phyloP scores from a whole-genome alignment of 23 tunicate species.

The Halocynthia aurantium region DNA sequence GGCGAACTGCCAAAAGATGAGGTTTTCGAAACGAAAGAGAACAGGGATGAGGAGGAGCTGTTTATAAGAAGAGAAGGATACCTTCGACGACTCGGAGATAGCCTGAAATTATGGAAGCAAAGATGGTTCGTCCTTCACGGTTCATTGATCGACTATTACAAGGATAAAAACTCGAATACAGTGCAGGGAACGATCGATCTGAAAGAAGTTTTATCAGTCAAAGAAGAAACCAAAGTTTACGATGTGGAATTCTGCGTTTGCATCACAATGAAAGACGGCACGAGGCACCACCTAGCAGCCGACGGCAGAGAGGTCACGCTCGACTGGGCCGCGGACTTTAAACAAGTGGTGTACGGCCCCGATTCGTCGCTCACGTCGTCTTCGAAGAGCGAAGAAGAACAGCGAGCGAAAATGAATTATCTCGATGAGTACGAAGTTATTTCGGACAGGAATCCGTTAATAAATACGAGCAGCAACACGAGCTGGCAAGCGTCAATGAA shows the following conservation, averaged over 20 bases:
- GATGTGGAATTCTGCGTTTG: slow-evolving; percentile 2
- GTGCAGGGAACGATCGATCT: slow-evolving; percentile 33
- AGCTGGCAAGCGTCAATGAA: slow-evolving; percentile 62
- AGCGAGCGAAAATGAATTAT: slow-evolving; percentile 20
- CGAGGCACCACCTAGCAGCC: slow-evolving; percentile 50
- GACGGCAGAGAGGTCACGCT: slow-evolving; percentile 12
- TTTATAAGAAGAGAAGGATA: slow-evolving; percentile 58
- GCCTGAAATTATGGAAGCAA: slow-evolving; percentile 31
- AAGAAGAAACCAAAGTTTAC: slow-evolving; percentile 5
- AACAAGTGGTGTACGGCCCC: background rate
- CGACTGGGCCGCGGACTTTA: slow-evolving; percentile 45
- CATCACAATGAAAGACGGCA: slow-evolving; percentile 34
- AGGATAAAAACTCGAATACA: slow-evolving; percentile 26
- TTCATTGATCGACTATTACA: slow-evolving; percentile 32
- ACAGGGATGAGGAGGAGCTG: background rate
- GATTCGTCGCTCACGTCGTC: background rate
- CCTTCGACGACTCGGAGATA: slow-evolving; percentile 48
- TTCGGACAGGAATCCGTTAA: background rate
- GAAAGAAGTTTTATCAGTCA: slow-evolving; percentile 16
- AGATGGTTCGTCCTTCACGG: slow-evolving; percentile 69
- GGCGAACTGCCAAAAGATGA: background rate
- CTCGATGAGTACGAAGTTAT: slow-evolving; percentile 12
- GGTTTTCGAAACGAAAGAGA: background rate
- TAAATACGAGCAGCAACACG: slow-evolving; percentile 1
- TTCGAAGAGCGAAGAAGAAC: background rate